A percentile compares a stretch with the other conserved stretches of the same genome.
Evolutionary conservation across 2,113 vertebrate species (phyloP).

Genomic region (Sinosuthora webbiana): DNA sequence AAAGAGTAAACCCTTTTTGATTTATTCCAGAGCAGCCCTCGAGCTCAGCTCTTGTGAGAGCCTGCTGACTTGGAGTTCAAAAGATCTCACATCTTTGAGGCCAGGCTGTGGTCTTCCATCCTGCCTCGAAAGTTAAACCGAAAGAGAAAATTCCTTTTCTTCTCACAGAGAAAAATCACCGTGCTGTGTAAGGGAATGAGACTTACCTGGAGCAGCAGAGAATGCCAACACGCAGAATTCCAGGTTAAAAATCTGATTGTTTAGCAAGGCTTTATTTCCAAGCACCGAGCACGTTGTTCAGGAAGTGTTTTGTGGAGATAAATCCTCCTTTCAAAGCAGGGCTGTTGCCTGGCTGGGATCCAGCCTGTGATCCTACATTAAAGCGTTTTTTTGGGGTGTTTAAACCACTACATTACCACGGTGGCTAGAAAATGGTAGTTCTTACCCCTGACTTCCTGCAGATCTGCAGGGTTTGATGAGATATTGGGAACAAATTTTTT

Average conservation of each 20-base stretch:
- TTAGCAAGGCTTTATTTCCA: constrained; percentile 4
- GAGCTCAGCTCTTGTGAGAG: constrained; percentile 15
- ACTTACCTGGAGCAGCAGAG: background rate
- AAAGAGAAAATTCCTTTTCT: background rate
- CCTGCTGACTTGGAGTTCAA: constrained; percentile 33
- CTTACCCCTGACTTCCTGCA: background rate
- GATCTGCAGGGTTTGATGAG: background rate
- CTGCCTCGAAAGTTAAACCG: constrained; percentile 27
- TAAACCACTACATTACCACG: background rate
- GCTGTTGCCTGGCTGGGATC: background rate
- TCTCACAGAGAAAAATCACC: background rate
- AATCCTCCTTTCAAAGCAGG: background rate
- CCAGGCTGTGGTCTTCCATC: constrained; percentile 14
- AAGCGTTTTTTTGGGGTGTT: background rate
- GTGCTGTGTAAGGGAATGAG: background rate
- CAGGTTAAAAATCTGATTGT: background rate
- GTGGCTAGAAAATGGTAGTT: background rate
- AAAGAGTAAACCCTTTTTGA: constrained; percentile 19
- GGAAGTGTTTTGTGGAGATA: constrained; percentile 1
- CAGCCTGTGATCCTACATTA: constrained; percentile 10
- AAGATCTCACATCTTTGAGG: constrained; percentile 44
- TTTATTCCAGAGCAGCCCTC: constrained; percentile 34
- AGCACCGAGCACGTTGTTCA: background rate
- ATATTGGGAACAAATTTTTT: background rate
- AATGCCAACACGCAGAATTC: background rate